Conservation (phyloP, 2,113 vertebrate species). For the Gasterosteus aculeatus region DNA sequence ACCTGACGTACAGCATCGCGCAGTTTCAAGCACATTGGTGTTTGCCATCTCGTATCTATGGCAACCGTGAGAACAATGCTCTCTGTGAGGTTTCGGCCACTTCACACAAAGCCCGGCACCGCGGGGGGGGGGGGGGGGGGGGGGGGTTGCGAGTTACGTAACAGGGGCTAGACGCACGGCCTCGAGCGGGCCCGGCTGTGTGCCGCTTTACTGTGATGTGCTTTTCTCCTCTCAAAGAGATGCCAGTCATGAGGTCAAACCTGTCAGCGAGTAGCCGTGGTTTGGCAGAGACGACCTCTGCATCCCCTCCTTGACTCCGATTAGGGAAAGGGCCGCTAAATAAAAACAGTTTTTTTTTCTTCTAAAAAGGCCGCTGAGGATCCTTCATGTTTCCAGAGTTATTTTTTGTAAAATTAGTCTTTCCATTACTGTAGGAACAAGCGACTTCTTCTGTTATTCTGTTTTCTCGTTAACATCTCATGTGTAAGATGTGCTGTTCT, state of each 20-base stretch:
- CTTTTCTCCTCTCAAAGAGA: slow-evolving; percentile 64
- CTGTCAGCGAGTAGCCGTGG: slow-evolving; percentile 38
- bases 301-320: slow-evolving; percentile 32
- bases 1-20: background rate
- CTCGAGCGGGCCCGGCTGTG: slow-evolving; percentile 33
- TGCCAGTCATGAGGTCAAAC: slow-evolving; percentile 64
- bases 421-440: background rate
- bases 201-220: slow-evolving; percentile 69
- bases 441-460: slow-evolving; percentile 38
- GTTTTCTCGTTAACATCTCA: slow-evolving; percentile 45
- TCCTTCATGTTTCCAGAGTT: background rate
- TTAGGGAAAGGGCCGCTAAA: slow-evolving; percentile 25
- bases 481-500: slow-evolving; percentile 57
- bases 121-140: too few species aligned
- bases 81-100: background rate
- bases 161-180: slow-evolving; percentile 4
- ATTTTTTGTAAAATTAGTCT: background rate
- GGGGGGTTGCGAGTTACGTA: slow-evolving; percentile 34
- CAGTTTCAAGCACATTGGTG: background rate
- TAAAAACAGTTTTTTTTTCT: background rate
- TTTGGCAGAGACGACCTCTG: slow-evolving; percentile 23
- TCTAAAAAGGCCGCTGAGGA: background rate
- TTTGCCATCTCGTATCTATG: background rate
- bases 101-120: background rate
- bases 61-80: background rate